phyloP scores from a whole-genome alignment of 2,888 invertebrate species.

The Petrophora chlorosata region DNA sequence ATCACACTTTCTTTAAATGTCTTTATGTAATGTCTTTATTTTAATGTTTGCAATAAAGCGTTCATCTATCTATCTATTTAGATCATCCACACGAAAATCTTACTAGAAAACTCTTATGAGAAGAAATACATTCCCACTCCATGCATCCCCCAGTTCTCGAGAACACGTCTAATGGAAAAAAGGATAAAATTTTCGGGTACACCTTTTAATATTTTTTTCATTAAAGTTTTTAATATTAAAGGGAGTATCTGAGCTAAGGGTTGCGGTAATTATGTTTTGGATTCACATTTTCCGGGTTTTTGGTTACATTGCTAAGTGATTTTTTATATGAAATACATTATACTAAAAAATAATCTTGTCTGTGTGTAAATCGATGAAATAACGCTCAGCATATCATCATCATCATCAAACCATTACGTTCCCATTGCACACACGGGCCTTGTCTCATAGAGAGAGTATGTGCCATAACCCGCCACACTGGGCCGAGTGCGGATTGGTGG shows the following conservation, averaged over 20 bases:
- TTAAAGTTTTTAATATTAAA: constrained; percentile 84
- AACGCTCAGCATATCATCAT: too few relatives aligned
- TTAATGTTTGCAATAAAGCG: too few relatives aligned
- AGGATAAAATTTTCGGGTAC: constrained; percentile 74
- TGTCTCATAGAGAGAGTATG: too few relatives aligned
- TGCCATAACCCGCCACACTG: too few relatives aligned
- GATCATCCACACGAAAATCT: too few relatives aligned
- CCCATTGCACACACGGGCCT: too few relatives aligned
- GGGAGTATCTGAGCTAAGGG: constrained; percentile 64
- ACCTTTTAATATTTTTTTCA: constrained; percentile 82
- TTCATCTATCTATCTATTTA: too few relatives aligned
- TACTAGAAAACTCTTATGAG: not conserved
- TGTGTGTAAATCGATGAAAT: constrained; percentile 4
- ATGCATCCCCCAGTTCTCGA: constrained; percentile 43
- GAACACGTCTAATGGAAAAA: constrained; percentile 77
- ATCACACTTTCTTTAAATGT: too few relatives aligned
- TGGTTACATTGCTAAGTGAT: constrained; percentile 31
- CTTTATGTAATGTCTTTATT: too few relatives aligned
- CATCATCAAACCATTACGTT: too few relatives aligned
- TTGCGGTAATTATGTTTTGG: constrained; percentile 75
- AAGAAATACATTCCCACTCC: constrained; percentile 41
- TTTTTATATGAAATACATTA: constrained; percentile 4
- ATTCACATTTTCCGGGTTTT: constrained; percentile 61
- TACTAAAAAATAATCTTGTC: constrained; percentile 1
- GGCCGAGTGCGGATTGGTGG: too few relatives aligned